Evolutionary conservation across 2,113 vertebrate genomes (phyloP).

Genomic region (Miniopterus natalensis): DNA sequence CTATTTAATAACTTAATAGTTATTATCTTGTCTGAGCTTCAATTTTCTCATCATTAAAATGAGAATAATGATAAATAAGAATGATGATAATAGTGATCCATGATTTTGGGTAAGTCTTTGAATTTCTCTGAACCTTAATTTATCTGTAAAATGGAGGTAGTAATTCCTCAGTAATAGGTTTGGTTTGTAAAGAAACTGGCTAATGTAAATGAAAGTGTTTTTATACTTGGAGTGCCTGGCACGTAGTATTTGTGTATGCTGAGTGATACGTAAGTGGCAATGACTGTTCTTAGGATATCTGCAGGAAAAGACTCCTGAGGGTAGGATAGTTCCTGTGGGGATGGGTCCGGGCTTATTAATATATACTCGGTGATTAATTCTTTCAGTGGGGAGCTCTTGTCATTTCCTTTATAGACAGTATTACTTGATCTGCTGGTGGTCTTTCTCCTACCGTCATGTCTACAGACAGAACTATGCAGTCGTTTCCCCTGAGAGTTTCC

Average conservation of each 20-base stretch:
- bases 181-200: constrained; percentile 55
- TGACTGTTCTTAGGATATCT: constrained; percentile 44
- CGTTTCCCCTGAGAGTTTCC: constrained; percentile 18
- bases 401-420: constrained; percentile 51
- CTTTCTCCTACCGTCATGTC: background rate
- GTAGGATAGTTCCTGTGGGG: background rate
- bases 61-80: constrained; percentile 48
- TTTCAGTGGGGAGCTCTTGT: background rate
- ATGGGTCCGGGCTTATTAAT: constrained; percentile 47
- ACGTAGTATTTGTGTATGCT: background rate
- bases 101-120: constrained; percentile 32
- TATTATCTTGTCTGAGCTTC: background rate
- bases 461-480: background rate
- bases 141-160: background rate
- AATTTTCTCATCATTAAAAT: constrained; percentile 54
- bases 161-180: constrained; percentile 37
- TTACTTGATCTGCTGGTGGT: constrained; percentile 31
- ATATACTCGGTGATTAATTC: background rate
- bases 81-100: background rate
- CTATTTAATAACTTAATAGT: constrained; percentile 50
- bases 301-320: constrained; percentile 37
- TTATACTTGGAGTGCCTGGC: background rate
- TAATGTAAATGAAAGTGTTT: background rate
- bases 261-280: background rate
- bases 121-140: constrained; percentile 56